Evolutionary conservation across 1,140 invertebrate species (phyloP).

Genomic region (Olivierus martensii): DNA sequence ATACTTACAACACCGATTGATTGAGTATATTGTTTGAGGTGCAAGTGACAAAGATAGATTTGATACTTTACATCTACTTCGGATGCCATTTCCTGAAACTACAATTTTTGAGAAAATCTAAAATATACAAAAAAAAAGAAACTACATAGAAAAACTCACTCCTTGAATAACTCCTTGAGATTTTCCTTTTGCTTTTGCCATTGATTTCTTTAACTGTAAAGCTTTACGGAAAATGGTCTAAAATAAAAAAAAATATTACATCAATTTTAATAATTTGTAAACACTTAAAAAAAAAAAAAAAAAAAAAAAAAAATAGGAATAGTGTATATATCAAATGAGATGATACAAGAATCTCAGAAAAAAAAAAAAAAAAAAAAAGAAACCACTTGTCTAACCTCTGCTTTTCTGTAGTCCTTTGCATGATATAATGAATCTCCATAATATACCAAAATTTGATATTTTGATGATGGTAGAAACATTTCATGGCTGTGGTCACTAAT

Average conservation of each 20-base stretch:
- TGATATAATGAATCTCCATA: slow-evolving; percentile 52
- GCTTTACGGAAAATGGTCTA: slow-evolving; percentile 44
- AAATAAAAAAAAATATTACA: slow-evolving; percentile 10
- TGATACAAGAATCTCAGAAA: too few species aligned
- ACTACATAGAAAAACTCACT: slow-evolving; percentile 21
- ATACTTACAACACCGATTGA: slow-evolving; percentile 42
- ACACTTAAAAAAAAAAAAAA: neutral
- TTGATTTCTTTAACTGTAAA: slow-evolving; percentile 49
- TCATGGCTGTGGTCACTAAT: slow-evolving; percentile 47
- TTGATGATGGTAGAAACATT: slow-evolving; percentile 36
- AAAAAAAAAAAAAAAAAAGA: too few species aligned
- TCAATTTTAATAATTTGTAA: too few species aligned
- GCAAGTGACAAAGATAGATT: slow-evolving; percentile 49
- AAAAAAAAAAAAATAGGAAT: too few species aligned
- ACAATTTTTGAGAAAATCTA: slow-evolving; percentile 9
- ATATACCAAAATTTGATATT: slow-evolving; percentile 48
- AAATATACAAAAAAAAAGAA: slow-evolving; percentile 18
- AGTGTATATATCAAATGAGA: too few species aligned
- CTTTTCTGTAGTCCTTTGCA: slow-evolving; percentile 45
- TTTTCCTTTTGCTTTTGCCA: slow-evolving; percentile 43
- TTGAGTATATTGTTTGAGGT: slow-evolving; percentile 45
- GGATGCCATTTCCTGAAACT: slow-evolving; percentile 19
- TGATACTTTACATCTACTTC: slow-evolving; percentile 57
- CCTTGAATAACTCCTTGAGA: slow-evolving; percentile 30
- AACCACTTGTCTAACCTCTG: slow-evolving; percentile 48